These are phyloP conservation scores for Steatocranus sp. DNA, from an alignment of 2,797 vertebrate genomes.

Conservation along the genomic window DNA sequence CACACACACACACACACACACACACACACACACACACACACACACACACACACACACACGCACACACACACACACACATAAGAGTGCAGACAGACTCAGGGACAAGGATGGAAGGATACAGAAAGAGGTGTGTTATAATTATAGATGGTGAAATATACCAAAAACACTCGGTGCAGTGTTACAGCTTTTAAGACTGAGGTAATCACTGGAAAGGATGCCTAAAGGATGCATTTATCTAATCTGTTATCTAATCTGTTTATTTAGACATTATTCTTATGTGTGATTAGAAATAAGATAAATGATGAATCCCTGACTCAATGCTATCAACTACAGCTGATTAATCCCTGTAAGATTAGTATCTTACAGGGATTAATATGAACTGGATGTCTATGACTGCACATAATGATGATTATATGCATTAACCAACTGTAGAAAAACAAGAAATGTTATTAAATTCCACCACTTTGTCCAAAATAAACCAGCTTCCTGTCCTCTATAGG, in stretches of 20 bases:
- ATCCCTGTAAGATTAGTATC: neutral
- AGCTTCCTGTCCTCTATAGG: neutral
- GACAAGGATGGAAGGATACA: neutral
- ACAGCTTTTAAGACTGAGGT: neutral
- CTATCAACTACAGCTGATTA: neutral
- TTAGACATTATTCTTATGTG: neutral
- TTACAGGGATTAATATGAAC: neutral
- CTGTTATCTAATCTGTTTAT: neutral
- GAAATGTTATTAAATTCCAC: neutral
- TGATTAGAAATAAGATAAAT: neutral
- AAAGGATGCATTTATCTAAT: neutral
- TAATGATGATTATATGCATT: neutral
- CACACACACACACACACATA: neutral
- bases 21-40: no score
- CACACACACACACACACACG: no score
- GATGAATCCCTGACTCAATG: neutral
- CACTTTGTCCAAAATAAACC: neutral
- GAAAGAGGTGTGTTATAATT: neutral
- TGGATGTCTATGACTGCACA: neutral
- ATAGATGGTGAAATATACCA: neutral
- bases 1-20: neutral
- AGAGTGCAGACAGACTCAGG: neutral
- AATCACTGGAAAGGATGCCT: neutral
- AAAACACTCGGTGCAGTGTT: neutral
- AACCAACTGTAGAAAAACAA: neutral